Evolutionary conservation across 2,113 vertebrate species (phyloP).

Genomic region (Hemicordylus capensis): DNA sequence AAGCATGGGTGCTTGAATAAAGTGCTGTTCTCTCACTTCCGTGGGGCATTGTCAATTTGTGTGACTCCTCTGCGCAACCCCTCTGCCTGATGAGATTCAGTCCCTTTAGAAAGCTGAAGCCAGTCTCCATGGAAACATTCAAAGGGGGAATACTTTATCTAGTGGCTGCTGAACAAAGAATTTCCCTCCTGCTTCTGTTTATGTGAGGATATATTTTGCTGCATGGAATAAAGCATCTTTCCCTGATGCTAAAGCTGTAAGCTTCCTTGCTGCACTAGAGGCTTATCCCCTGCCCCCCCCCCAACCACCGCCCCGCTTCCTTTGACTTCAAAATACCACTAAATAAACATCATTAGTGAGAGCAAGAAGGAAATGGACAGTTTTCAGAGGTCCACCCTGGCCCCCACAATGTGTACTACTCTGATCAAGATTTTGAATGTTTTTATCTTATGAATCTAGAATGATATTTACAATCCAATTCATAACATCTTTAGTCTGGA

Average conservation of each 20-base stretch:
- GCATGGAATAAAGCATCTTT: not conserved
- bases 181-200: slow-evolving; percentile 32
- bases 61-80: not conserved
- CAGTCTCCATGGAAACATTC: slow-evolving; percentile 71
- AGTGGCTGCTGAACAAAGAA: slow-evolving; percentile 15
- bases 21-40: not conserved
- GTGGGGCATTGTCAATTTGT: not conserved
- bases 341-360: not conserved
- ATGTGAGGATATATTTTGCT: slow-evolving; percentile 25
- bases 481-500: not conserved
- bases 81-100: not conserved
- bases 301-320: not conserved
- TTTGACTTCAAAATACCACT: not conserved
- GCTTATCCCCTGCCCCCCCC: not conserved
- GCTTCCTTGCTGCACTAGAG: not conserved
- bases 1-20: not conserved
- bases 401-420: not conserved
- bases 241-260: not conserved
- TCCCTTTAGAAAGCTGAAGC: not conserved
- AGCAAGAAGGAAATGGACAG: not conserved
- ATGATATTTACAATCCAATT: not conserved
- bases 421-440: not conserved
- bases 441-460: not conserved
- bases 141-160: slow-evolving; percentile 29
- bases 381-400: not conserved